Base-by-base conservation (phyloP, 2,888 invertebrate species). In the Myopa tessellatipennis region DNA sequence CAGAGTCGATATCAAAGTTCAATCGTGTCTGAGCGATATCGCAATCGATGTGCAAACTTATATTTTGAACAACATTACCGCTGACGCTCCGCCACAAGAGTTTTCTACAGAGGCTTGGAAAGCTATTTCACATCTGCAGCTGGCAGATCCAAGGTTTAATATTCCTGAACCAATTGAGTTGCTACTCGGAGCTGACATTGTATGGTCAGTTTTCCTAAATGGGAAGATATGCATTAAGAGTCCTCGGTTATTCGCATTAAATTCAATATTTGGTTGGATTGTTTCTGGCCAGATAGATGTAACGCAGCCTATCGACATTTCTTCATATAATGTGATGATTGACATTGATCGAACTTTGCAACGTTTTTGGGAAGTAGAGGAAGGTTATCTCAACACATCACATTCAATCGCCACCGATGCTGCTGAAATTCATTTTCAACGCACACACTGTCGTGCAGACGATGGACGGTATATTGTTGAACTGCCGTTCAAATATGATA, bases 361-460 rank as follows among this genome's bases (percentile, higher is more conserved):
- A 52, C 50, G 52, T 10, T 74, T 74, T 74, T 74, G 65, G 74
- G 63, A 65, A n/a, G 45, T 74, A 34, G 74, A 74, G n/a, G 74
- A 65, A 14, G 65, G 38, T 16, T 7, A 65, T 36, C 65, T 65
- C 12, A 65, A 65, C 16, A 65, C 65, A 14, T 38, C 36, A 14
- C 3, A 65, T 65, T 34, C 38, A 65, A 3, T 65, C 16, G 16
- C 12, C 12, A 38, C 36, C 38, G 65, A 65, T 65, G 38, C 65
- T 8, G 65, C 65, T 65, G 65, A 65, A 65, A 65, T 65, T 38
- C 10, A 38, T 16, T 65, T 65, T 65, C 65, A 65, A 65, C 36
- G 16, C 34, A 65, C 65, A 65, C 65, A 65, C 34, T 26, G 12
- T 63, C 61, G 61, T 34, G 26, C 61, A 63, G 18, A 12, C 61